These are phyloP conservation scores for Cheirogaleus medius DNA, from an alignment of 2,113 vertebrate genomes.

Conservation along the genomic window DNA sequence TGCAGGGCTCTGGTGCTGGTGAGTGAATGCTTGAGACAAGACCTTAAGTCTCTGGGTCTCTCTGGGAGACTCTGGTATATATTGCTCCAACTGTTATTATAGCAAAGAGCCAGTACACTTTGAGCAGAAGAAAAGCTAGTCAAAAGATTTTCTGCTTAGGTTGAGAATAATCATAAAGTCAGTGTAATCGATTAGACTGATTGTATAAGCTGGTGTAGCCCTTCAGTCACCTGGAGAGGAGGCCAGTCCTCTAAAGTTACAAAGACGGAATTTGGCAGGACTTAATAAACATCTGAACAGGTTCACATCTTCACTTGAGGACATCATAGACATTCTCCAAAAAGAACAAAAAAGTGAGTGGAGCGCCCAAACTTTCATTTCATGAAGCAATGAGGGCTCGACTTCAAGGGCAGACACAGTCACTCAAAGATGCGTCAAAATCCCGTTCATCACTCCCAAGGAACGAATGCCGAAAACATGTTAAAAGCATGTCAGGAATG, in stretches of 20 bases:
- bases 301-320: not conserved
- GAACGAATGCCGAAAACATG: not conserved
- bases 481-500: not conserved
- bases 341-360: not conserved
- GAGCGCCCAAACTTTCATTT: not conserved
- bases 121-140: not conserved
- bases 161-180: not conserved
- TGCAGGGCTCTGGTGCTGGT: not conserved
- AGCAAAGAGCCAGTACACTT: not conserved
- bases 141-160: not conserved
- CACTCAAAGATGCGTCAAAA: not conserved
- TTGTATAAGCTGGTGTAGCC: not conserved
- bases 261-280: not conserved
- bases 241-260: not conserved
- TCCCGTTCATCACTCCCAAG: not conserved
- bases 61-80: not conserved
- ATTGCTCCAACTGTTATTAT: not conserved
- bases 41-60: not conserved
- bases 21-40: not conserved
- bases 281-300: not conserved
- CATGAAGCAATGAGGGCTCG: not conserved
- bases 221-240: not conserved
- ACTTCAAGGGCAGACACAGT: not conserved
- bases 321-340: not conserved
- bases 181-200: not conserved